Base-by-base conservation (phyloP, 1,140 invertebrate species). In the Oreohelix idahoensis region DNA sequence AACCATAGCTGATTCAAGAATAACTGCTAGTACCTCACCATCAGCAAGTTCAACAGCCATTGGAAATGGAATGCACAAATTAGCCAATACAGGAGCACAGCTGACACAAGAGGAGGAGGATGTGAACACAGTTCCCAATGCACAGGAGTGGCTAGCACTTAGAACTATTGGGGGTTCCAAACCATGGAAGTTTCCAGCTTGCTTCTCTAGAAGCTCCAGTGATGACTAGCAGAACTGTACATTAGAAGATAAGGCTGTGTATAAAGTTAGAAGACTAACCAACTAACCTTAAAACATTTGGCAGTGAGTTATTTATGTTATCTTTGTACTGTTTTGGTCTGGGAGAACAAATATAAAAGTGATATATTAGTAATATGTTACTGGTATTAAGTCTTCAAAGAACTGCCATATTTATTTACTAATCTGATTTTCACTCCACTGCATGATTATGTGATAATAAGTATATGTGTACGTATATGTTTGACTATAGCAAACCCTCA, bases 111-210 rank as follows among this genome's bases (percentile, higher is more conserved):
- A 89, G 39, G 87, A 87, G 39, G 83, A 79, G 15, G 88, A 88
- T 79, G 87, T 88, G 13, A 85, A 84, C 29, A 85, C 83, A 71
- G 88, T 91, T 32, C 84, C 88, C 23, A 91, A 92, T 84, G 86
- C 85, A 23, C 86, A 90, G 15, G 90, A 92, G 17, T 92, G 91
- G 91, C 80, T 91, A 79, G 85, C 88, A 26, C 84, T 91, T 1
- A 85, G 91, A 45, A 88, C 90, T 32, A 87, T 90, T 36, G 91
- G 91, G 0, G 89, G 87, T 11, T 74, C 80, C 38, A 82, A 82
- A 66, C 71, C 42, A 39, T 82, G 80, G 80, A 82, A 82, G 39
- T 82, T 82, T 39, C 71, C 80, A 20, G 80, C 70, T 23, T 82
- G 80, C 36, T 82, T 82, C 45, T 82, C 80, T 20, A 74, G 71